phyloP scores from a whole-genome alignment of 1,140 invertebrate genomes.

The Aphelinus atriplicis region DNA sequence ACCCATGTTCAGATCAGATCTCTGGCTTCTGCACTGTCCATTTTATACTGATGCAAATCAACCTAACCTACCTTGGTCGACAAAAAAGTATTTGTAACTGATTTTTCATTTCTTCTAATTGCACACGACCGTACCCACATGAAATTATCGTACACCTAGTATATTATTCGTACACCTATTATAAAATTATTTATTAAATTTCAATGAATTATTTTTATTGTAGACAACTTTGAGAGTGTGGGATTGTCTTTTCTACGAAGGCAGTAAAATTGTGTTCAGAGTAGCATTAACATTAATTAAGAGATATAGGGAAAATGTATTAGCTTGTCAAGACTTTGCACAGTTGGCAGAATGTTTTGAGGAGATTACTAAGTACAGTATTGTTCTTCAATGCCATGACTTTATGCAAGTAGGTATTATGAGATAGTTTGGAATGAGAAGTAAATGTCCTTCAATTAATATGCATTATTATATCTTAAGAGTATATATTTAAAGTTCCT shows the following conservation, averaged over 20 bases:
- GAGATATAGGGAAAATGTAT: constrained; percentile 74
- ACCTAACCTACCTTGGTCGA: constrained; percentile 1
- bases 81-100: constrained; percentile 14
- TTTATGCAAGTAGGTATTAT: constrained; percentile 92
- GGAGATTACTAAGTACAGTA: constrained; percentile 76
- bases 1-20: too few relatives aligned
- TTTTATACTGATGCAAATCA: too few relatives aligned
- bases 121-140: constrained; percentile 33
- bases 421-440: too few relatives aligned
- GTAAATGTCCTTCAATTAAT: neutral
- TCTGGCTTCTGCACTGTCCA: too few relatives aligned
- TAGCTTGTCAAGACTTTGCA: constrained; percentile 79
- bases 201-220: constrained; percentile 45
- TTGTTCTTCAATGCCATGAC: constrained; percentile 81
- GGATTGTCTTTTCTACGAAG: constrained; percentile 96
- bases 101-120: constrained; percentile 23
- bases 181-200: constrained; percentile 34
- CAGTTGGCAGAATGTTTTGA: constrained; percentile 82
- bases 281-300: constrained; percentile 87
- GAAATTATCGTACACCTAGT: too few relatives aligned
- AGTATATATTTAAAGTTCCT: constrained; percentile 83
- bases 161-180: too few relatives aligned
- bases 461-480: constrained; percentile 66
- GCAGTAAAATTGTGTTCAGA: constrained; percentile 86
- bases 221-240: constrained; percentile 90